These are phyloP conservation scores for Pygoscelis adeliae DNA, from an alignment of 2,113 vertebrate genomes.

Conservation along the genomic window DNA sequence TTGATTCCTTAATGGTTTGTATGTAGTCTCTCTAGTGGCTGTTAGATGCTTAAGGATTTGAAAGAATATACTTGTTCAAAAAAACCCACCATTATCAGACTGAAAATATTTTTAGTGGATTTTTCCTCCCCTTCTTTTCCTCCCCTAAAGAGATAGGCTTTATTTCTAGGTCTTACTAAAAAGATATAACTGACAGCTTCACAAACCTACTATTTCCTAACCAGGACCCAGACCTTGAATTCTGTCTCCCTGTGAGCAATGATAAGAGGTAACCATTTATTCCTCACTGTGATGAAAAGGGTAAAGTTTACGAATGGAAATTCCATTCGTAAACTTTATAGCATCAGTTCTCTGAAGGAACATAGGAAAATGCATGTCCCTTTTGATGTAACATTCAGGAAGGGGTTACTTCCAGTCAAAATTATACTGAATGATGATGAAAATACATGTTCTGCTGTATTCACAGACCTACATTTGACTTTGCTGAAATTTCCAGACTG, in stretches of 20 bases:
- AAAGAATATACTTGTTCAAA: background rate
- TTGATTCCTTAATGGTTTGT: slow-evolving; percentile 62
- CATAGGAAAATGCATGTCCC: background rate
- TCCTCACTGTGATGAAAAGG: background rate
- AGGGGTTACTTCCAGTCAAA: background rate
- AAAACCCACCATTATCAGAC: background rate
- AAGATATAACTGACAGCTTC: background rate
- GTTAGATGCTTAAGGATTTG: slow-evolving; percentile 30
- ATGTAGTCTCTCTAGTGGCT: background rate
- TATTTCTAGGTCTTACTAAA: background rate
- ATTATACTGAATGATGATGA: background rate
- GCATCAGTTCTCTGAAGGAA: background rate
- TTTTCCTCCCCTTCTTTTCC: background rate
- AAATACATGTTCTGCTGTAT: background rate
- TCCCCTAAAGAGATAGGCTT: background rate
- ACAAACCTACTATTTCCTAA: background rate
- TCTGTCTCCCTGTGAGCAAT: background rate
- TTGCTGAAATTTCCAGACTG: background rate
- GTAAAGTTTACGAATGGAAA: background rate
- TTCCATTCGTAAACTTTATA: background rate
- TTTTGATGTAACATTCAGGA: background rate
- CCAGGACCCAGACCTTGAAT: background rate
- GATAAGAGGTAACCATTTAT: background rate
- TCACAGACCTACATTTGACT: background rate
- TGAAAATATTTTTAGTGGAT: background rate